phyloP scores from a whole-genome alignment of 2,113 vertebrate species.

The Malurus elegans region DNA sequence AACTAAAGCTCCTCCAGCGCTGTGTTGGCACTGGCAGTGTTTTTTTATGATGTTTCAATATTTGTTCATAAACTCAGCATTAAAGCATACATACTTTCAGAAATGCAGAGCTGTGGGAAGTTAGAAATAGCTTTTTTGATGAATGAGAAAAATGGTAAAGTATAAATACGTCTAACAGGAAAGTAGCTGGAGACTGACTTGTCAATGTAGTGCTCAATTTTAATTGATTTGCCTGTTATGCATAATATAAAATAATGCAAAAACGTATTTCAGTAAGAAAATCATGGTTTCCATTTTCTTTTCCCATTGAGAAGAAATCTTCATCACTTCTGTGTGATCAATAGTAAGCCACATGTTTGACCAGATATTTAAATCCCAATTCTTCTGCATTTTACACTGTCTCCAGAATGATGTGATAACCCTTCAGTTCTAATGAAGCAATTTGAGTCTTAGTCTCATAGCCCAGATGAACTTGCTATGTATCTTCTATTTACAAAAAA shows the following conservation, averaged over 20 bases:
- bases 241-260: not conserved
- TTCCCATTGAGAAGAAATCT: not conserved
- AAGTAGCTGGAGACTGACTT: constrained; percentile 1
- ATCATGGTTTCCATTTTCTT: not conserved
- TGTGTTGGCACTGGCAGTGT: not conserved
- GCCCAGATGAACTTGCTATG: not conserved
- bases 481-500: not conserved
- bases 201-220: not conserved
- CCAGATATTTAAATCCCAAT: not conserved
- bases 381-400: not conserved
- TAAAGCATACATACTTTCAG: not conserved
- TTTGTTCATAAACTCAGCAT: not conserved
- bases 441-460: constrained; percentile 20
- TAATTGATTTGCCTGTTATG: not conserved
- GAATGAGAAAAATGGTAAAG: not conserved
- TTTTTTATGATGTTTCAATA: not conserved
- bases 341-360: not conserved
- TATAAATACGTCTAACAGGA: not conserved
- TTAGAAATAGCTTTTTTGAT: not conserved
- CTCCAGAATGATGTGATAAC: constrained; percentile 28
- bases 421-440: not conserved
- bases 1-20: not conserved
- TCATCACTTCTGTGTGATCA: not conserved
- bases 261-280: not conserved
- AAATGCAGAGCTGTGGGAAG: not conserved